Conservation (phyloP, 2,888 invertebrate genomes). For the Diplolepis rosae region DNA sequence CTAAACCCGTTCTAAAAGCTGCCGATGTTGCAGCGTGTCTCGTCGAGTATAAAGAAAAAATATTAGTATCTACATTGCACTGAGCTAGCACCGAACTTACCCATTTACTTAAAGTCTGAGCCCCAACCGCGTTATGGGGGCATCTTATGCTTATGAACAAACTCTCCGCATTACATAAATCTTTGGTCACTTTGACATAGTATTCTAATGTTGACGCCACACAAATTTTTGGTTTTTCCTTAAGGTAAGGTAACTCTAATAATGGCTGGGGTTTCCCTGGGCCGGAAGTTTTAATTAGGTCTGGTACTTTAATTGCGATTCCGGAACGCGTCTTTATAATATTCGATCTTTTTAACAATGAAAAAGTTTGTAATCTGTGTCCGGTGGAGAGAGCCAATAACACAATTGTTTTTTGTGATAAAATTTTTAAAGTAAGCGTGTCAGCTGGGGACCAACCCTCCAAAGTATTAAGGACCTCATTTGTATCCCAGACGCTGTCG, state of each 20-base stretch:
- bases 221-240: not conserved
- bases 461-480: not conserved
- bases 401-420: conserved; percentile 31
- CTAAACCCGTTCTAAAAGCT: too few species aligned
- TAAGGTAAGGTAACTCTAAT: not conserved
- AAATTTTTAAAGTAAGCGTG: not conserved
- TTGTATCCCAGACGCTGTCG: not conserved
- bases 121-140: too few species aligned
- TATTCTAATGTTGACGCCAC: not conserved
- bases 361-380: conserved; percentile 23
- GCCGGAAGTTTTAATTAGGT: not conserved
- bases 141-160: not conserved
- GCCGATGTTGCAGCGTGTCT: too few species aligned
- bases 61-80: too few species aligned
- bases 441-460: conserved; percentile 27
- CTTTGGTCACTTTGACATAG: conserved; percentile 11
- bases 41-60: too few species aligned
- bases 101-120: too few species aligned
- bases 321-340: not conserved
- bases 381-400: conserved; percentile 32
- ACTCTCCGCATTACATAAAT: not conserved
- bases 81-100: too few species aligned
- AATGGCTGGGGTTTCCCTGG: not conserved
- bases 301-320: not conserved
- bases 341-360: conserved; percentile 1